These are phyloP conservation scores for Abrostola triplasia DNA, from an alignment of 2,888 invertebrate genomes.

Conservation along the genomic window DNA sequence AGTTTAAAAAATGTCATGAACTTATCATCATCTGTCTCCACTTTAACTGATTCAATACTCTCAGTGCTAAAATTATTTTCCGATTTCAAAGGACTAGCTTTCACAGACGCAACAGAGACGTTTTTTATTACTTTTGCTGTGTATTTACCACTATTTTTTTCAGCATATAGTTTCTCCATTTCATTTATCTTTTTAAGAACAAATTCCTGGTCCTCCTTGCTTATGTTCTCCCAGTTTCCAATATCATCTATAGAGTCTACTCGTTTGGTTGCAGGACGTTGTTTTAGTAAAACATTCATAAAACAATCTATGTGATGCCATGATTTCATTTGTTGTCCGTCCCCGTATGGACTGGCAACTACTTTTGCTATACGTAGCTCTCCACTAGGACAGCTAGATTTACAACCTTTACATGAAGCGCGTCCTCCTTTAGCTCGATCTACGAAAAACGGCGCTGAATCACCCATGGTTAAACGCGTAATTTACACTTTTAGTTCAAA, in stretches of 20 bases:
- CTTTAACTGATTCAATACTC: conserved; percentile 13
- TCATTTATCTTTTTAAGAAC: conserved; percentile 90
- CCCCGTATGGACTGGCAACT: conserved; percentile 92
- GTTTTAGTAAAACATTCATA: conserved; percentile 93
- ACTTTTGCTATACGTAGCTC: conserved; percentile 93
- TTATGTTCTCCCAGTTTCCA: conserved; percentile 92
- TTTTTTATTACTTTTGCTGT: conserved; percentile 78
- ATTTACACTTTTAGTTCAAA: conserved; percentile 13
- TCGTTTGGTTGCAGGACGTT: conserved; percentile 93
- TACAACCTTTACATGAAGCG: conserved; percentile 96
- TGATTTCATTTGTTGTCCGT: conserved; percentile 93
- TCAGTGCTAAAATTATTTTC: conserved; percentile 37
- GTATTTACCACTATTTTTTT: conserved; percentile 85
- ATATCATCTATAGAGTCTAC: conserved; percentile 94
- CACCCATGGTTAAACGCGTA: conserved; percentile 47
- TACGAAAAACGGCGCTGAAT: conserved; percentile 88
- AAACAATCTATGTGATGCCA: conserved; percentile 95
- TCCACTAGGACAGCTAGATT: conserved; percentile 92
- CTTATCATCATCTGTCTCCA: conserved; percentile 89
- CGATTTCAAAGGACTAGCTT: conserved; percentile 24
- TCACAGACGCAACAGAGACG: conserved; percentile 58
- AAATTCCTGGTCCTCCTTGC: conserved; percentile 90
- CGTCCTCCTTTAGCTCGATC: conserved; percentile 94
- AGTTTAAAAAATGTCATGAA: conserved; percentile 93
- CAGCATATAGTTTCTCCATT: conserved; percentile 86